Percentiles rank a stretch among this genome's conserved stretches.
These are phyloP conservation scores for Clamator glandarius DNA, from an alignment of 2,797 vertebrate species.

Conservation along the genomic window DNA sequence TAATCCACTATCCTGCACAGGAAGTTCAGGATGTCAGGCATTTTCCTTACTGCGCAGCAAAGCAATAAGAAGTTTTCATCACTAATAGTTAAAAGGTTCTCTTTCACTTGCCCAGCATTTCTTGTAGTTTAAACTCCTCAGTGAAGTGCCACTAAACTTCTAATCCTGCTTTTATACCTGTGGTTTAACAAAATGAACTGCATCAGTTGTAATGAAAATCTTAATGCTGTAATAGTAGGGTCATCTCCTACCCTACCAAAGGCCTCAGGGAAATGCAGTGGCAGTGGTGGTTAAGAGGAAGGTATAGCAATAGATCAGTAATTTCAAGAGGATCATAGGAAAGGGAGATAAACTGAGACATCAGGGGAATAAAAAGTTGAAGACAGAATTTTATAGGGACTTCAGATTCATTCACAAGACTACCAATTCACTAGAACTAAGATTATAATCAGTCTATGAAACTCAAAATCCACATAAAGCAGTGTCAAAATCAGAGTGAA, in stretches of 20 bases:
- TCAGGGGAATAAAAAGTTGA: not conserved
- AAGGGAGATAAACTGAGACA: not conserved
- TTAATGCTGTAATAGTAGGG: not conserved
- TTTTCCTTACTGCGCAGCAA: not conserved
- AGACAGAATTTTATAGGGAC: not conserved
- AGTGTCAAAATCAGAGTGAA: slow-evolving; percentile 32
- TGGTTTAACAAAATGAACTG: slow-evolving; percentile 1
- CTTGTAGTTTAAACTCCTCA: not conserved
- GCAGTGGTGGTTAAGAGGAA: not conserved
- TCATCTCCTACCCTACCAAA: not conserved
- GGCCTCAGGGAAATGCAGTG: not conserved
- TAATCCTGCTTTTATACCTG: not conserved
- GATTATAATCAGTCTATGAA: not conserved
- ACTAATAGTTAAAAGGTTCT: not conserved
- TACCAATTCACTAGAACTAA: not conserved
- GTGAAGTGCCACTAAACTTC: not conserved
- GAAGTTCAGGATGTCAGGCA: not conserved
- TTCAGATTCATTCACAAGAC: not conserved
- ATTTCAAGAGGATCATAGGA: not conserved
- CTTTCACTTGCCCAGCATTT: not conserved
- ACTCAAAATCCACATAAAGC: not conserved
- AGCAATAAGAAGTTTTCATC: not conserved
- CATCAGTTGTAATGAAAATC: not conserved
- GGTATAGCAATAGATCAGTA: not conserved
- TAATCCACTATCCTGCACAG: not conserved